Evolutionary conservation across 2,888 invertebrate genomes (phyloP).

Genomic region (Phlogophora meticulosa): DNA sequence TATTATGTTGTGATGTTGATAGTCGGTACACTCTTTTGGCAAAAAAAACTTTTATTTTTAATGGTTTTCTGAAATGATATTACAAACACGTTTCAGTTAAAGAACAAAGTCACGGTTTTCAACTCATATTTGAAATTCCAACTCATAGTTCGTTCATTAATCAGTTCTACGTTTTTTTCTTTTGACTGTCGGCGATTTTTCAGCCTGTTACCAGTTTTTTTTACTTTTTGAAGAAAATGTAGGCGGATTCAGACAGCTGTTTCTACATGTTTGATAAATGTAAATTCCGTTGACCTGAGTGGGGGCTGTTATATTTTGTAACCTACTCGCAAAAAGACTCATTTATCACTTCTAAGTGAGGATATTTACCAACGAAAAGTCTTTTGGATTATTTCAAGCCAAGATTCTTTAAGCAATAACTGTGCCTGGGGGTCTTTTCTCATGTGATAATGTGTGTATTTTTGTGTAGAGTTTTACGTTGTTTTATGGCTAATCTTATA

Average conservation of each 20-base stretch:
- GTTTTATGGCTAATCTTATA: no score
- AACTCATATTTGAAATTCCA: slow-evolving; percentile 23
- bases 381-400: background rate
- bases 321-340: background rate
- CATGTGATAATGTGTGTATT: no score
- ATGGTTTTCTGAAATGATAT: background rate
- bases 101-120: slow-evolving; percentile 15
- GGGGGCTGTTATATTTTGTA: background rate
- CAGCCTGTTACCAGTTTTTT: slow-evolving; percentile 17
- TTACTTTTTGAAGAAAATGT: slow-evolving; percentile 10
- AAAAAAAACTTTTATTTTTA: background rate
- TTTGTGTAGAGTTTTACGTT: no score
- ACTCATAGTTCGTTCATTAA: slow-evolving; percentile 44
- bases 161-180: slow-evolving; percentile 32
- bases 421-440: no score
- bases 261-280: slow-evolving; percentile 36
- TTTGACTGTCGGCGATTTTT: slow-evolving; percentile 28
- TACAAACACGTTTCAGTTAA: slow-evolving; percentile 1
- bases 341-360: background rate
- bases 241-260: slow-evolving; percentile 12
- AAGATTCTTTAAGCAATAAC: no score
- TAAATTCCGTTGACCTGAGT: slow-evolving; percentile 9
- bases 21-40: no score
- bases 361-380: background rate
- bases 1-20: no score